Base-by-base conservation (phyloP, 53 echinoderm and acorn worm species). In the Arbacia lixula region DNA sequence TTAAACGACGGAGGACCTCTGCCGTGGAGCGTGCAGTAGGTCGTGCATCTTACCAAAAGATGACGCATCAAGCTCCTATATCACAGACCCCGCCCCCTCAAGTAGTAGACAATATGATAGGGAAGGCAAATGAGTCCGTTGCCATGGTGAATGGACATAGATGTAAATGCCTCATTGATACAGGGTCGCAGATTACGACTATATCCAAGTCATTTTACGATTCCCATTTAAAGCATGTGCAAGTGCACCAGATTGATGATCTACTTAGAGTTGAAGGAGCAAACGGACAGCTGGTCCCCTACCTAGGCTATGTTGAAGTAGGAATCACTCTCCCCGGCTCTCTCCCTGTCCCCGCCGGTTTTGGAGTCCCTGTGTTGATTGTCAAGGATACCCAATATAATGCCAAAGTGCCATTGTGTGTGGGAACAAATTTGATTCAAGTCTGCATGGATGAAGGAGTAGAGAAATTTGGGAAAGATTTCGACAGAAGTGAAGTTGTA, bases 1-100 rank as follows among this genome's bases (percentile, higher is more conserved):
- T 86, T 86, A 86, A 86, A 86, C 66, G 32, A 27, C 65, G 24
- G 36, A 4, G 66, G 86, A 38, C 52, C 86, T 63, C 53, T 76
- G 64, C 66, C 37, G 21, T 16, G 69, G 69, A 68, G 38, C 37
- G 37, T 38, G 42, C 67, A 56, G 69, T 68, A 71, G 69, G 58
- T 38, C 72, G 16, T 33, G 17, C 60, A 10, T 1, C 17, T 3
- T 40, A n/a, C 39, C 40, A 42, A 20, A 8, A 22, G 51, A 33
- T n/a, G n/a, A n/a, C n/a, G n/a, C n/a, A n/a, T n/a, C n/a, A n/a
- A n/a, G n/a, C n/a, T n/a, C n/a, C n/a, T n/a, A n/a, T n/a, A n/a
- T n/a, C n/a, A n/a, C n/a, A n/a, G n/a, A n/a, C 35, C 55, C 54
- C 38, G 2, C 35, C 33, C 16, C 68, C 35, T 39, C 36, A 3